phyloP scores from a whole-genome alignment of 2,888 invertebrate species.

The Ectobius pallidus region DNA sequence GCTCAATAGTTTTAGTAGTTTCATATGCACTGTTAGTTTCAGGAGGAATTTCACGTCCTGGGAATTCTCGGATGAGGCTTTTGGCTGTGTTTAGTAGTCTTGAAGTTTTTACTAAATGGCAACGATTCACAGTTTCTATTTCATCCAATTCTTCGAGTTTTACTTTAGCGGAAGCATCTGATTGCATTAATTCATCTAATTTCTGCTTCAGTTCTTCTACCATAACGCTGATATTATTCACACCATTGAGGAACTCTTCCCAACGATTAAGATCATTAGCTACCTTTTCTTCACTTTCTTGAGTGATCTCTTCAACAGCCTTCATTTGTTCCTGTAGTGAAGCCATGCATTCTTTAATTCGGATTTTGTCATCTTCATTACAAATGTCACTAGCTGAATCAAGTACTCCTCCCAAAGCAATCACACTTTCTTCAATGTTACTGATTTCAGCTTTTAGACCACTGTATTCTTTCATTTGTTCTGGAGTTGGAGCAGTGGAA shows the following conservation, averaged over 20 bases:
- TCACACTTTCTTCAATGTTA: slow-evolving; percentile 65
- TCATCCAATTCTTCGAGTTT: slow-evolving; percentile 74
- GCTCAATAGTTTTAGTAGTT: slow-evolving; percentile 67
- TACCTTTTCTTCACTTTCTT: slow-evolving; percentile 62
- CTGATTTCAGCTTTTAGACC: slow-evolving; percentile 67
- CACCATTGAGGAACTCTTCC: slow-evolving; percentile 71
- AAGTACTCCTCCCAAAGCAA: slow-evolving; percentile 63
- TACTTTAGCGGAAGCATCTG: slow-evolving; percentile 69
- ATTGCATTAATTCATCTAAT: slow-evolving; percentile 63
- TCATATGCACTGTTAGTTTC: slow-evolving; percentile 72
- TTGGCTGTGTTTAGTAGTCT: slow-evolving; percentile 68
- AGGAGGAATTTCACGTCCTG: slow-evolving; percentile 70
- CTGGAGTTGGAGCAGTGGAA: slow-evolving; percentile 60
- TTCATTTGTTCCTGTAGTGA: slow-evolving; percentile 70
- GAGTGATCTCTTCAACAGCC: slow-evolving; percentile 71
- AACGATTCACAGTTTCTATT: slow-evolving; percentile 70
- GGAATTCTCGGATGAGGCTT: slow-evolving; percentile 69
- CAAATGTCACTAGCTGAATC: slow-evolving; percentile 57
- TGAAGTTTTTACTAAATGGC: slow-evolving; percentile 64
- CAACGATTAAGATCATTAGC: slow-evolving; percentile 70
- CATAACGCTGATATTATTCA: slow-evolving; percentile 62
- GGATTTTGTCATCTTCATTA: slow-evolving; percentile 55
- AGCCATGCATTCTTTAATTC: slow-evolving; percentile 63
- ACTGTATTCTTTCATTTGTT: slow-evolving; percentile 33
- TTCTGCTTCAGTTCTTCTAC: slow-evolving; percentile 57